A percentile compares a stretch with the other conserved stretches of the same genome.
These are phyloP conservation scores for Drosophila obscura DNA, from an alignment of 1,140 invertebrate species.

Conservation along the genomic window DNA sequence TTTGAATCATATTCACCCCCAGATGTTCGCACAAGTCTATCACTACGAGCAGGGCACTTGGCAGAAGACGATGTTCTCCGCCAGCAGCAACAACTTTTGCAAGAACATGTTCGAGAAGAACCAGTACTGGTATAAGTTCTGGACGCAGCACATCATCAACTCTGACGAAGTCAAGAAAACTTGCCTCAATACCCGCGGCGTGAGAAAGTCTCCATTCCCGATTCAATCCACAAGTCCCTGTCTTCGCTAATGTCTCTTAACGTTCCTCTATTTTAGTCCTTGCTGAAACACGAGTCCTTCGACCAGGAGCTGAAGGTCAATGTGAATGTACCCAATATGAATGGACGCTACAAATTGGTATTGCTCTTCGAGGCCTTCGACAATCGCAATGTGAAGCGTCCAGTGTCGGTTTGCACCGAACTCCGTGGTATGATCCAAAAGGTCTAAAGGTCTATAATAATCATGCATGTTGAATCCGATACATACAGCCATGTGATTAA, in stretches of 20 bases:
- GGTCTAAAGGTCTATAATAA: constrained; percentile 11
- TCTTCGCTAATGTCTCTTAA: too few species aligned
- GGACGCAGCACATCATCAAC: constrained; percentile 20
- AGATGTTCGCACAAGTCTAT: neutral
- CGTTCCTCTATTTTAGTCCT: neutral
- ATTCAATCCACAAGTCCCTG: too few species aligned
- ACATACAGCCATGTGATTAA: too few species aligned
- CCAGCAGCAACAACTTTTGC: constrained; percentile 19
- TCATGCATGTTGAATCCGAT: constrained; percentile 29
- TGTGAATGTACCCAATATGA: neutral
- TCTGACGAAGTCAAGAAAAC: constrained; percentile 12
- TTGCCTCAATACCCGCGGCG: constrained; percentile 7
- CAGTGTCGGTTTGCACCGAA: constrained; percentile 11
- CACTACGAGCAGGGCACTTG: neutral
- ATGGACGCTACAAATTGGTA: constrained; percentile 16
- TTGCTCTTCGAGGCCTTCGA: constrained; percentile 7
- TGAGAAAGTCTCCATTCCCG: neutral
- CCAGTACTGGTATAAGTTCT: constrained; percentile 19
- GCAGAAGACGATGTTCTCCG: constrained; percentile 12
- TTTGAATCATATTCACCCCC: too few species aligned
- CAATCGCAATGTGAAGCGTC: constrained; percentile 3
- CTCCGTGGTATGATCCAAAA: neutral
- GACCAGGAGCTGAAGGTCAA: neutral
- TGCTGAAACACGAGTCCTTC: neutral
- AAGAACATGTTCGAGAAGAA: constrained; percentile 11